These are phyloP conservation scores for Phymastichus coffea DNA, from an alignment of 1,140 invertebrate species.

Conservation along the genomic window DNA sequence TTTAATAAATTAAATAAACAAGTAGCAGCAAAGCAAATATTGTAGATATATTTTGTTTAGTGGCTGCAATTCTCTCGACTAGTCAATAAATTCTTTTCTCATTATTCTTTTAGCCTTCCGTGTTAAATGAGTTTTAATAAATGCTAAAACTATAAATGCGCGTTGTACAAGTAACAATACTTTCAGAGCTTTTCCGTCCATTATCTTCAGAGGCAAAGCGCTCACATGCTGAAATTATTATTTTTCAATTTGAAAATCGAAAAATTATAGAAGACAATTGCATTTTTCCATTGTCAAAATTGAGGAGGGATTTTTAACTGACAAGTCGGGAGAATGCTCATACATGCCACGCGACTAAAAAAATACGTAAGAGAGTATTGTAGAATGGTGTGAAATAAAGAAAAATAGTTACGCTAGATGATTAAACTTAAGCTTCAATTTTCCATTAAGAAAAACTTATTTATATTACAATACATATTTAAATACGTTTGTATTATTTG, in stretches of 20 bases:
- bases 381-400: constrained; percentile 44
- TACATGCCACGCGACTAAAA: constrained; percentile 6
- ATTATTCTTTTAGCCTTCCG: constrained; percentile 7
- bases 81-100: constrained; percentile 14
- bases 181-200: constrained; percentile 15
- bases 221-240: no score
- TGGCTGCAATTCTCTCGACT: constrained; percentile 37
- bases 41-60: constrained; percentile 42
- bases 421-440: constrained; percentile 40
- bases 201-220: neutral
- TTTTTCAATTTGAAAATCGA: no score
- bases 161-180: constrained; percentile 2
- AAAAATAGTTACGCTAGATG: constrained; percentile 52
- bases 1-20: no score
- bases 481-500: constrained; percentile 56
- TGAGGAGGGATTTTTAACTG: constrained; percentile 12
- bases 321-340: constrained; percentile 29
- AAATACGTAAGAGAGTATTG: constrained; percentile 32
- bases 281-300: neutral
- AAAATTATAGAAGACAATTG: no score
- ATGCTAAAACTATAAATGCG: neutral
- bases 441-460: constrained; percentile 38
- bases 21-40: constrained; percentile 32
- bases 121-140: no score
- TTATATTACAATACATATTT: constrained; percentile 52